Evolutionary conservation across 1,140 invertebrate species (phyloP).

Genomic region (Episyrphus balteatus): DNA sequence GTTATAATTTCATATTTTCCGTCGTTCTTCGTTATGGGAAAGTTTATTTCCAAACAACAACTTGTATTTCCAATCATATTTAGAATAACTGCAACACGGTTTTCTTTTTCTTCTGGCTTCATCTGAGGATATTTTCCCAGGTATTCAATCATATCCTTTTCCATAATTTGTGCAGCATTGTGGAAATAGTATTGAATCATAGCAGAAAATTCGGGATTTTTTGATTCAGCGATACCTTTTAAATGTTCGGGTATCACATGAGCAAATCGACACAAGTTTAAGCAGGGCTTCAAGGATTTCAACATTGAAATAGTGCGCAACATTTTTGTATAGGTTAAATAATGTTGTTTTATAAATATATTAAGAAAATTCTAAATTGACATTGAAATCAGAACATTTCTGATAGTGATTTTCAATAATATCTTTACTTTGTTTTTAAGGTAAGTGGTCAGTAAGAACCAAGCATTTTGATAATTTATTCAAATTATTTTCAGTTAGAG

Average conservation of each 20-base stretch:
- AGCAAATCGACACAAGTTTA: background rate
- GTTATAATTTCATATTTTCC: constrained; percentile 70
- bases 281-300: too few species aligned
- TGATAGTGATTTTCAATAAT: too few species aligned
- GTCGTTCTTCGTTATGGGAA: constrained; percentile 65
- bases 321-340: too few species aligned
- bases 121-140: constrained; percentile 44
- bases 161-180: constrained; percentile 48
- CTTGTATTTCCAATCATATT: constrained; percentile 63
- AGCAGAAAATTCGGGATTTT: constrained; percentile 55
- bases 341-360: too few species aligned
- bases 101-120: constrained; percentile 49
- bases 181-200: constrained; percentile 68
- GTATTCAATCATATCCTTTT: constrained; percentile 53
- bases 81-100: constrained; percentile 56
- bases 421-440: too few species aligned
- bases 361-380: too few species aligned
- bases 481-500: too few species aligned
- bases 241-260: constrained; percentile 52
- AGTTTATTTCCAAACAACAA: constrained; percentile 61
- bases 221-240: constrained; percentile 43
- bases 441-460: too few species aligned
- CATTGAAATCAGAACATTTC: too few species aligned
- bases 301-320: too few species aligned
- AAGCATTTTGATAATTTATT: too few species aligned